A percentile compares a stretch with the other conserved stretches of the same genome.
Evolutionary conservation across 2,797 vertebrate genomes (phyloP).

Genomic region (Anguilla megastoma): DNA sequence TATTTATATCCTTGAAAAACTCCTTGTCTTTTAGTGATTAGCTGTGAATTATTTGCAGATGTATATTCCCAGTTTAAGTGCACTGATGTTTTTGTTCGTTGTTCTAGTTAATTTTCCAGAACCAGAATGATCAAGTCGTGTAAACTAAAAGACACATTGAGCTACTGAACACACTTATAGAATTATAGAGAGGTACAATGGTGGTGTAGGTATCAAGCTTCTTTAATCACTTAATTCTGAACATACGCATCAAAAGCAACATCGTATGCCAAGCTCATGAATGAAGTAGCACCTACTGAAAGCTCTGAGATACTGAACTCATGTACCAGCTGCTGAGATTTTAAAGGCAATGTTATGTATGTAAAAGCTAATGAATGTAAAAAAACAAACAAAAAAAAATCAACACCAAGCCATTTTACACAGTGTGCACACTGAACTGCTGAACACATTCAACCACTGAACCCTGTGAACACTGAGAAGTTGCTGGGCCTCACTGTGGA

Average conservation of each 20-base stretch:
- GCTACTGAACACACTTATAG: not conserved
- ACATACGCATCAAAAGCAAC: not conserved
- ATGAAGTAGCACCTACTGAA: not conserved
- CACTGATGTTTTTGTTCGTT: not conserved
- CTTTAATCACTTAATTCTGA: not conserved
- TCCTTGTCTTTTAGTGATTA: not conserved
- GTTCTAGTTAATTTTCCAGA: not conserved
- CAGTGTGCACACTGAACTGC: not conserved
- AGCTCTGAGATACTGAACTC: not conserved
- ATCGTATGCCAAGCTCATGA: not conserved
- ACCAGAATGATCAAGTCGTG: slow-evolving; percentile 8
- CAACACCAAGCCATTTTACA: not conserved
- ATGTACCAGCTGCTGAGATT: not conserved
- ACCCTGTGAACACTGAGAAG: not conserved
- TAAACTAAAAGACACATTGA: not conserved
- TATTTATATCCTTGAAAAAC: too few relatives aligned
- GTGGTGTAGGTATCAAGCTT: not conserved
- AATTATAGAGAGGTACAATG: not conserved
- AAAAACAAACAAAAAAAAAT: not conserved
- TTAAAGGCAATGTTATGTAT: not conserved
- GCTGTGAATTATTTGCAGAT: not conserved
- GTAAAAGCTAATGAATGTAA: not conserved
- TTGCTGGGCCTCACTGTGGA: not conserved
- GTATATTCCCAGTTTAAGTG: not conserved
- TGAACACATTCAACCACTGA: not conserved